Conservation (phyloP, 1,140 invertebrate genomes). For the Daktulosphaira vitifoliae region DNA sequence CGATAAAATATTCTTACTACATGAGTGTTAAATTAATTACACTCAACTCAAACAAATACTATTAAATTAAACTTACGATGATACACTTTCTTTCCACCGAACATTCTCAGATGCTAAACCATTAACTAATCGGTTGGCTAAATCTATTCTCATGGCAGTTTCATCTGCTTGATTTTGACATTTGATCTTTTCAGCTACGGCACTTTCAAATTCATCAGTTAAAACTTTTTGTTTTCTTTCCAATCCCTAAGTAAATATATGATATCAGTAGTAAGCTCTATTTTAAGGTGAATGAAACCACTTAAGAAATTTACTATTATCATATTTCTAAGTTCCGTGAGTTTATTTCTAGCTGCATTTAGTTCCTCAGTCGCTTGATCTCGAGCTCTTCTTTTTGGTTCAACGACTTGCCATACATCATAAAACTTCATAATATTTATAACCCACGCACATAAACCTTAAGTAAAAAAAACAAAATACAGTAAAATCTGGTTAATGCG, state of each 20-base stretch:
- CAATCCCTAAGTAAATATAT: constrained; percentile 51
- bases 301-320: constrained; percentile 14
- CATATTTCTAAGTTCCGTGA: constrained; percentile 52
- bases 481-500: too few relatives aligned
- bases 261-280: background rate
- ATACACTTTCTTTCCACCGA: constrained; percentile 66
- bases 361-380: constrained; percentile 76
- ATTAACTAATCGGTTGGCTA: constrained; percentile 85
- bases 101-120: constrained; percentile 89
- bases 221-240: constrained; percentile 68
- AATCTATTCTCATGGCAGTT: constrained; percentile 72
- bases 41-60: too few relatives aligned
- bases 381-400: constrained; percentile 72
- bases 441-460: constrained; percentile 80
- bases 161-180: constrained; percentile 80
- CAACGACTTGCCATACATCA: constrained; percentile 84
- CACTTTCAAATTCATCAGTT: constrained; percentile 71
- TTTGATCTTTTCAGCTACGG: constrained; percentile 73
- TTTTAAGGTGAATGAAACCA: background rate
- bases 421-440: constrained; percentile 88
- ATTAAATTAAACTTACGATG: constrained; percentile 43
- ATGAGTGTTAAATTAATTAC: too few relatives aligned
- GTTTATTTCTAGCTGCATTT: constrained; percentile 66
- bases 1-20: too few relatives aligned
- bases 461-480: constrained; percentile 24